Percentiles rank a stretch among this genome's conserved stretches.
phyloP scores from a whole-genome alignment of 2,113 vertebrate species.

The Piprites chloris region DNA sequence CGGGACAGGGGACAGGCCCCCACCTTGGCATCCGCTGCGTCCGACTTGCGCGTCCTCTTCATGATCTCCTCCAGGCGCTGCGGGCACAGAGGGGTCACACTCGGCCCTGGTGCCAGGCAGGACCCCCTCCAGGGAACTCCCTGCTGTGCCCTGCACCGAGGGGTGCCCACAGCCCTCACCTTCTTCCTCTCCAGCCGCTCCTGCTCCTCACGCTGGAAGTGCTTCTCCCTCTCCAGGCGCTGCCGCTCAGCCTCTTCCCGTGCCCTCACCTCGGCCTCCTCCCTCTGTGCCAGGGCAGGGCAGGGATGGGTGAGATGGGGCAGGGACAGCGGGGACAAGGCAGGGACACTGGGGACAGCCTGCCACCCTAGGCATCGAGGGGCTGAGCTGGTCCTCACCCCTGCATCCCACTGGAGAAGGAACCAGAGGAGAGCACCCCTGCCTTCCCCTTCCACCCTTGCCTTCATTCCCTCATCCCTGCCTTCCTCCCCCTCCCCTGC shows the following conservation, averaged over 20 bases:
- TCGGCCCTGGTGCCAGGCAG: background rate
- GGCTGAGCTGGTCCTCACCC: background rate
- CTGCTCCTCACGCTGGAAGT: conserved; percentile 96
- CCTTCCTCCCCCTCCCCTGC: background rate
- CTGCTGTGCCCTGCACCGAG: fast-evolving
- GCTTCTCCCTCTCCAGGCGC: conserved; percentile 92
- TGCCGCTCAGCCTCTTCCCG: conserved; percentile 87
- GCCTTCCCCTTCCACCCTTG: background rate
- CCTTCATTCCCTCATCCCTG: background rate
- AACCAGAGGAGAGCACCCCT: background rate
- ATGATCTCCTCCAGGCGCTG: conserved; percentile 97
- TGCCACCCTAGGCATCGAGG: background rate
- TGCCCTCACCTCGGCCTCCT: conserved; percentile 85
- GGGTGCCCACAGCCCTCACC: conserved; percentile 64
- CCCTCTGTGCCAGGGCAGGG: conserved; percentile 70
- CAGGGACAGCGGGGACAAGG: background rate
- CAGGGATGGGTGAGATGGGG: background rate
- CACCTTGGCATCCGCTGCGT: conserved; percentile 83
- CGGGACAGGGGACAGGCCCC: background rate
- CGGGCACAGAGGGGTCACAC: background rate
- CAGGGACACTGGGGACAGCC: background rate
- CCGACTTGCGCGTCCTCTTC: conserved; percentile 94
- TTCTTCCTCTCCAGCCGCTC: conserved; percentile 94
- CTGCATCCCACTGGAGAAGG: background rate
- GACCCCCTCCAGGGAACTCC: background rate